Evolutionary conservation across 35 echinoderm and acorn worm genomes (phyloP).

Genomic region (Apostichopus parvimensis): DNA sequence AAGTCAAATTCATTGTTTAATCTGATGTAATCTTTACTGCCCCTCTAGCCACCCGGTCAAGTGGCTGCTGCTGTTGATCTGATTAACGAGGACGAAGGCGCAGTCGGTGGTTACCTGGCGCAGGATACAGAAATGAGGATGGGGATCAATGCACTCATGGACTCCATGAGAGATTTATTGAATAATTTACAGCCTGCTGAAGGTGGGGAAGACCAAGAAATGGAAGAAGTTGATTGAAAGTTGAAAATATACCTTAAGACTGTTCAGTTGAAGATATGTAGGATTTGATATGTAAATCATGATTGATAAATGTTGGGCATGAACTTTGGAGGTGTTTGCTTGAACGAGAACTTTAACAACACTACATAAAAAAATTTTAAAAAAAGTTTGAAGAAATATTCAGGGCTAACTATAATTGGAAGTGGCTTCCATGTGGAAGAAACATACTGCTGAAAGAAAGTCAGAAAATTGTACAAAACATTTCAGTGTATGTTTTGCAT

Average conservation of each 20-base stretch:
- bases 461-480: too few species aligned
- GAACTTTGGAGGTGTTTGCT: too few species aligned
- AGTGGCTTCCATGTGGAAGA: too few species aligned
- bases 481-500: too few species aligned
- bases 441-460: too few species aligned
- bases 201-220: conserved; percentile 50
- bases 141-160: conserved; percentile 80
- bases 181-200: conserved; percentile 60
- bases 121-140: conserved; percentile 70
- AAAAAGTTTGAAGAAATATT: too few species aligned
- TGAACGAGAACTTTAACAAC: too few species aligned
- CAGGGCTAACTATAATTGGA: too few species aligned
- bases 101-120: conserved; percentile 72
- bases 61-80: background rate
- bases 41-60: conserved; percentile 32
- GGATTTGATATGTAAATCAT: too few species aligned
- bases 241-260: background rate
- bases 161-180: conserved; percentile 86
- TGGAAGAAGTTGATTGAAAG: conserved; percentile 49
- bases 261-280: too few species aligned
- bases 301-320: too few species aligned
- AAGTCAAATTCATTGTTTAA: background rate
- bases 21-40: background rate
- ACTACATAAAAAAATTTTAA: too few species aligned
- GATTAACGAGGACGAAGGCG: conserved; percentile 34